Conservation (phyloP, 1,140 invertebrate species). For the Ceratina calcarata region DNA sequence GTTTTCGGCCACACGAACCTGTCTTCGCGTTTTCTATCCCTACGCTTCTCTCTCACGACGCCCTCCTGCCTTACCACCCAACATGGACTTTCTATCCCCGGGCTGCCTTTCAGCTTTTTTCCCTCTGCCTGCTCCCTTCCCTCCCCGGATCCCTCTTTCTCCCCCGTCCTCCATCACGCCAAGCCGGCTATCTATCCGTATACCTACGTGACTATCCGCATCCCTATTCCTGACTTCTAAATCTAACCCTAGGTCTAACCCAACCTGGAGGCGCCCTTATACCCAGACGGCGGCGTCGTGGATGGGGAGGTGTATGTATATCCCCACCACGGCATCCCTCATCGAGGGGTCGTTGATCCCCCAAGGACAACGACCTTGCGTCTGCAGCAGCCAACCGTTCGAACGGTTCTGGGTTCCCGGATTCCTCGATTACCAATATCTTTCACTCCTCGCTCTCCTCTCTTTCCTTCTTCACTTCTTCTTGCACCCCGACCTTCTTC, state of each 20-base stretch:
- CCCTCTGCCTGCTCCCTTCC: conserved; percentile 15
- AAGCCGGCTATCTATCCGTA: conserved; percentile 37
- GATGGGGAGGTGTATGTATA: conserved; percentile 65
- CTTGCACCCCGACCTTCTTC: conserved; percentile 43
- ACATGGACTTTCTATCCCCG: conserved; percentile 54
- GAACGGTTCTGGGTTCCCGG: conserved; percentile 78
- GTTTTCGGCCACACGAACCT: conserved; percentile 38
- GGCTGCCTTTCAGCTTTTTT: conserved; percentile 56
- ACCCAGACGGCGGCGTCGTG: conserved; percentile 62
- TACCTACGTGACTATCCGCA: conserved; percentile 51
- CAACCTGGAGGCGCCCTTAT: conserved; percentile 66
- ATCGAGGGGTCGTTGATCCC: conserved; percentile 80
- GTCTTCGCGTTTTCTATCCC: conserved; percentile 37
- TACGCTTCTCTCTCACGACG: conserved; percentile 24
- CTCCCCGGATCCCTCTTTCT: background rate
- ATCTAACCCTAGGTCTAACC: conserved; percentile 66
- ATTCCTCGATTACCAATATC: conserved; percentile 77
- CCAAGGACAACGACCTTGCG: conserved; percentile 81
- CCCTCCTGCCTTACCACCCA: conserved; percentile 30
- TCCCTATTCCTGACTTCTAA: conserved; percentile 63
- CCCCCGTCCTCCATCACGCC: conserved; percentile 27
- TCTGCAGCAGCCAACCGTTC: conserved; percentile 75
- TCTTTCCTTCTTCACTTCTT: conserved; percentile 17
- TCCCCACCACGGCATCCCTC: conserved; percentile 76
- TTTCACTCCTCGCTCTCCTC: conserved; percentile 58